phyloP scores from a whole-genome alignment of 2,888 invertebrate species.

The Epinotia bilunana region DNA sequence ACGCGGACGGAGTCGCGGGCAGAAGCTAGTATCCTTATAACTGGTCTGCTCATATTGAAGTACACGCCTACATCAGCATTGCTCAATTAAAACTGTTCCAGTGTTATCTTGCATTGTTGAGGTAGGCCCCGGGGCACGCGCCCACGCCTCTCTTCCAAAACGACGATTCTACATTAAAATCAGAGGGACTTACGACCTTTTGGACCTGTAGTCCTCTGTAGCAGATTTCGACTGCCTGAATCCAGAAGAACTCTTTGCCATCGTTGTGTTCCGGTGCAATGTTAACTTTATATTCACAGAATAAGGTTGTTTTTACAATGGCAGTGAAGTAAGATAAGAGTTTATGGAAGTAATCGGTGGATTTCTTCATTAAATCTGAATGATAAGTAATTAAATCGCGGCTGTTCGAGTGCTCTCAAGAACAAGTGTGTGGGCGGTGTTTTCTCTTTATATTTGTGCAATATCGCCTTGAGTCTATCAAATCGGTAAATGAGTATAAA shows the following conservation, averaged over 20 bases:
- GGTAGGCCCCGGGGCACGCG: conserved; percentile 26
- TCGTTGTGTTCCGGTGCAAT: background rate
- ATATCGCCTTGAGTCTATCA: conserved; percentile 27
- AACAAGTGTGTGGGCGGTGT: conserved; percentile 21
- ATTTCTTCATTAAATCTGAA: conserved; percentile 37
- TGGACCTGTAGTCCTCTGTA: background rate
- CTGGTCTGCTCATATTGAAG: conserved; percentile 7
- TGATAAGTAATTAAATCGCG: conserved; percentile 41
- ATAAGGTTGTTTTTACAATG: background rate
- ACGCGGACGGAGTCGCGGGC: too few species aligned
- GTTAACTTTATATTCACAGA: background rate
- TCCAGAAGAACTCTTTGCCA: background rate
- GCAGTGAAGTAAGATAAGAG: background rate
- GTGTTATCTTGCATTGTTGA: conserved; percentile 16
- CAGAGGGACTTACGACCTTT: background rate
- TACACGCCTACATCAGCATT: conserved; percentile 27
- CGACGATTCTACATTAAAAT: background rate
- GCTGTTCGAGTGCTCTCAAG: conserved; percentile 30
- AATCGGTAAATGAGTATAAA: background rate
- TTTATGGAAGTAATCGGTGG: background rate
- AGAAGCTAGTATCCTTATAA: background rate
- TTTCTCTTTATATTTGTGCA: conserved; percentile 33
- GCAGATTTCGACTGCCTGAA: conserved; percentile 18
- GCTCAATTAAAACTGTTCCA: conserved; percentile 36
- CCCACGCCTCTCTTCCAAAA: conserved; percentile 15